Evolutionary conservation across 2,113 vertebrate species (phyloP).

Genomic region (Lichenostomus cassidix): DNA sequence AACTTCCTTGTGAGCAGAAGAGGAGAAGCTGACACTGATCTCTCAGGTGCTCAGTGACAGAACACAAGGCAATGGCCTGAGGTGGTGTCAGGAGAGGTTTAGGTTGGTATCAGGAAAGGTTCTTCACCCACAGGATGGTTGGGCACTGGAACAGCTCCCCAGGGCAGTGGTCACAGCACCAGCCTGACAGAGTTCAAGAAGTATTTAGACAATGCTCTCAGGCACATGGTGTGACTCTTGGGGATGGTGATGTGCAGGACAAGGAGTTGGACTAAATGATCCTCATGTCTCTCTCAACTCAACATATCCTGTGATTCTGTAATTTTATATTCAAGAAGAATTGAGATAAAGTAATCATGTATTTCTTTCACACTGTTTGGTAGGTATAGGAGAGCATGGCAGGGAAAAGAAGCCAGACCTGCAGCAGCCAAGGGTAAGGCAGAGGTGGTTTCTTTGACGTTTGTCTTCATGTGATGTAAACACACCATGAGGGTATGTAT

Average conservation of each 20-base stretch:
- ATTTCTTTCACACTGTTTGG: neutral
- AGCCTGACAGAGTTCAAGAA: neutral
- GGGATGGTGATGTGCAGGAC: neutral
- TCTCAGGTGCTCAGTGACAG: neutral
- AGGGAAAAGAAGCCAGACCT: neutral
- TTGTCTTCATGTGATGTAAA: neutral
- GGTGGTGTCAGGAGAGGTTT: neutral
- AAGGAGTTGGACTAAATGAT: neutral
- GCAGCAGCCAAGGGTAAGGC: neutral
- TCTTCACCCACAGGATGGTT: neutral
- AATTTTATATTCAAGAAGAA: neutral
- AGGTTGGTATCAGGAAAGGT: neutral
- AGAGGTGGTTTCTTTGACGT: neutral
- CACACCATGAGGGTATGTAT: accelerated
- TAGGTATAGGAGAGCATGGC: neutral
- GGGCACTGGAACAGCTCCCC: accelerated
- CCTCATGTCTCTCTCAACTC: neutral
- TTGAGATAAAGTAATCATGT: neutral
- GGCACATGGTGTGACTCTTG: neutral
- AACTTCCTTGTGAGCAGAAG: neutral
- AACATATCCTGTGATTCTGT: neutral
- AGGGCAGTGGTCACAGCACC: neutral
- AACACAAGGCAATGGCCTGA: neutral
- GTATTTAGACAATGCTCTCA: neutral
- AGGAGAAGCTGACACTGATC: neutral